Evolutionary conservation across 92 coral and sea anemone species (phyloP).

Genomic region (Paramuricea clavata): DNA sequence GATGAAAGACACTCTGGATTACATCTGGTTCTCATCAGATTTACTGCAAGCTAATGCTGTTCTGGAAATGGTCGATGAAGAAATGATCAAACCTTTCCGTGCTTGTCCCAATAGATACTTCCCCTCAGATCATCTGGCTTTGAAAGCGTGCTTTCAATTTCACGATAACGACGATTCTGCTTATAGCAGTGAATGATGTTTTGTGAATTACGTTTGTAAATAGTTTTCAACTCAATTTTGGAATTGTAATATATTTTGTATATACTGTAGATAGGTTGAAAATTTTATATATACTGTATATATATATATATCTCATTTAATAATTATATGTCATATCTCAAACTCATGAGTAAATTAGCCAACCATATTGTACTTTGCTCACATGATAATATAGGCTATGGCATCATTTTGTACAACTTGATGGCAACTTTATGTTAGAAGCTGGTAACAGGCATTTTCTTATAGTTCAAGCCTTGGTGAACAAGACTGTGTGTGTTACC

Average conservation of each 20-base stretch:
- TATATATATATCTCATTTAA: too few species aligned
- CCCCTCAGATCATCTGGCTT: slow-evolving; percentile 81
- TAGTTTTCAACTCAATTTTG: not conserved
- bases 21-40: slow-evolving; percentile 78
- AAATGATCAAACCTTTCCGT: slow-evolving; percentile 45
- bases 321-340: too few species aligned
- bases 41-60: slow-evolving; percentile 65
- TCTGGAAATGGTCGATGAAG: slow-evolving; percentile 57
- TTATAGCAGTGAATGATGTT: not conserved
- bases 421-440: too few species aligned
- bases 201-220: too few species aligned
- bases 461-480: too few species aligned
- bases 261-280: not conserved
- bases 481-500: too few species aligned
- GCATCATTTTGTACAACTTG: too few species aligned
- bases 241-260: not conserved
- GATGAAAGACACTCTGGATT: slow-evolving; percentile 61
- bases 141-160: slow-evolving; percentile 75
- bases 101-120: slow-evolving; percentile 72
- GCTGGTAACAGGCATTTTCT: too few species aligned
- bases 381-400: too few species aligned
- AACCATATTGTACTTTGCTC: too few species aligned
- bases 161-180: not conserved
- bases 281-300: too few species aligned
- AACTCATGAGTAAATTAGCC: too few species aligned